These are phyloP conservation scores for Lepidocyrtinus sp. DNA, from an alignment of 2,888 invertebrate species.

Conservation along the genomic window DNA sequence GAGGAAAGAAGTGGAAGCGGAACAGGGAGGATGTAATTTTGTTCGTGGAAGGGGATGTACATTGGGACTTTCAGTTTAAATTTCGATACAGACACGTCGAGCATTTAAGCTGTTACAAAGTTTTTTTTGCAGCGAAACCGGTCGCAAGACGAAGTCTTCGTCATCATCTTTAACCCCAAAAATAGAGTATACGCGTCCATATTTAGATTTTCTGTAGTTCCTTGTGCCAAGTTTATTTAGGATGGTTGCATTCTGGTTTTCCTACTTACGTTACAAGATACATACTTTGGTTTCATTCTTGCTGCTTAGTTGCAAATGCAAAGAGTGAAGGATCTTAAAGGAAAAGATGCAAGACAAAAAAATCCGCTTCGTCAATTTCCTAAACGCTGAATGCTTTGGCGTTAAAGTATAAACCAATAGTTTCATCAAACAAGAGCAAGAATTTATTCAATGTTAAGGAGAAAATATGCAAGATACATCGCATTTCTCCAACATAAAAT, in stretches of 20 bases:
- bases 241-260: constrained; percentile 49
- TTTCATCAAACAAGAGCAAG: background rate
- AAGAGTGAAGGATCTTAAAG: background rate
- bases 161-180: constrained; percentile 62
- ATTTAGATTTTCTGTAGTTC: constrained; percentile 62
- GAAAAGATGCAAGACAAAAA: background rate
- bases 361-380: background rate
- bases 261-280: background rate
- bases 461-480: background rate
- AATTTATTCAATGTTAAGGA: background rate
- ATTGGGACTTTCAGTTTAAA: background rate
- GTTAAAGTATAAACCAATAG: background rate
- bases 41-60: background rate
- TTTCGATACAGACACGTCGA: background rate
- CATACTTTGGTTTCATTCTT: background rate
- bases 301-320: background rate
- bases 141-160: constrained; percentile 43
- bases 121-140: constrained; percentile 31
- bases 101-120: background rate
- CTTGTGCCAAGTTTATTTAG: constrained; percentile 63
- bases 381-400: background rate
- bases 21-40: constrained; percentile 7
- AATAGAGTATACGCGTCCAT: constrained; percentile 66
- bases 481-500: background rate
- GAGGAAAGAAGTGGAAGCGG: constrained; percentile 16